Conservation (phyloP, 2,797 vertebrate species). For the Philypnodon macrostomus region DNA sequence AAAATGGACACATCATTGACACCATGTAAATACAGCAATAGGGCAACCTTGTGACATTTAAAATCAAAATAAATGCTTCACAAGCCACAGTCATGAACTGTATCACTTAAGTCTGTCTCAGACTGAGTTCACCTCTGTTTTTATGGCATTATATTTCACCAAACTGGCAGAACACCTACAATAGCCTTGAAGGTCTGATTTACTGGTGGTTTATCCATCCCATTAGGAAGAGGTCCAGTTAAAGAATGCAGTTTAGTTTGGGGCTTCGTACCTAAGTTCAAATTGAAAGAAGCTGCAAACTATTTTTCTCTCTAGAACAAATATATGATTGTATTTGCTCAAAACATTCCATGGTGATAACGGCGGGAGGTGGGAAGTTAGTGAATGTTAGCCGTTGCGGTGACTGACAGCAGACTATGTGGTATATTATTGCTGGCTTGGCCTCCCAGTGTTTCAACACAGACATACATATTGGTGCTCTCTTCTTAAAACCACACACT, state of each 20-base stretch:
- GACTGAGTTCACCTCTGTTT: background rate
- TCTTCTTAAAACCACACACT: conserved; percentile 48
- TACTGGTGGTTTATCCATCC: background rate
- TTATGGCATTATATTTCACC: too few species aligned
- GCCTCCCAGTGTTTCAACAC: conserved; percentile 41
- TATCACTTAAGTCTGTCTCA: background rate
- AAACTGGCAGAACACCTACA: background rate
- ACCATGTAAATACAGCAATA: conserved; percentile 1
- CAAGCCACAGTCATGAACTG: background rate
- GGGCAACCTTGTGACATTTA: conserved; percentile 6
- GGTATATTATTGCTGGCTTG: conserved; percentile 88
- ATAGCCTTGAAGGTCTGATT: conserved; percentile 1
- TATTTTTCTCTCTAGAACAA: conserved; percentile 76
- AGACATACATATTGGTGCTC: conserved; percentile 19
- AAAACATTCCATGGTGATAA: conserved; percentile 82
- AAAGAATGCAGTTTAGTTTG: conserved; percentile 7
- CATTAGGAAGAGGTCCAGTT: background rate
- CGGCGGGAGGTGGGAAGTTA: conserved; percentile 78
- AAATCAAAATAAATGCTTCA: background rate
- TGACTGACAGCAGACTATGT: conserved; percentile 80
- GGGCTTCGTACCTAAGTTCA: conserved; percentile 17
- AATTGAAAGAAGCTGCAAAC: conserved; percentile 52
- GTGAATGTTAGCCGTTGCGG: conserved; percentile 80
- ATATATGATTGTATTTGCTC: conserved; percentile 77
- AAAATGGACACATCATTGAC: conserved; percentile 2